phyloP scores from a whole-genome alignment of 2,113 vertebrate species.

The Cygnus atratus region DNA sequence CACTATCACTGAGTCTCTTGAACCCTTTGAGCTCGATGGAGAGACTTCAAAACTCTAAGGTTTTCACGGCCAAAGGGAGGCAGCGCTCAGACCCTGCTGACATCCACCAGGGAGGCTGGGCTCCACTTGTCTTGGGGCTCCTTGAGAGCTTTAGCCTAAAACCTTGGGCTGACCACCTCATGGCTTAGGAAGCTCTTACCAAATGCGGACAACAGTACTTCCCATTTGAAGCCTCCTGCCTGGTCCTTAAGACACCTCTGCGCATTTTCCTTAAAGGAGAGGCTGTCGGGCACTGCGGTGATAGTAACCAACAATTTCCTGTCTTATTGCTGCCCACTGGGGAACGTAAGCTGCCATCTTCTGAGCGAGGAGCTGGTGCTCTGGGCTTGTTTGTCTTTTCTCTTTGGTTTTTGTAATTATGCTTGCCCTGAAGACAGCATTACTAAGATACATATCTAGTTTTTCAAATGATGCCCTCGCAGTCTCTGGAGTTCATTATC shows the following conservation, averaged over 20 bases:
- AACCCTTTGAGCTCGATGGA: neutral
- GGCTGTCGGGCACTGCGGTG: neutral
- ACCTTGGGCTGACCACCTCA: neutral
- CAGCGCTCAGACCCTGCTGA: neutral
- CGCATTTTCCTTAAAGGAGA: neutral
- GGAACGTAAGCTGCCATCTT: neutral
- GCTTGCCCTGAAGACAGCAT: neutral
- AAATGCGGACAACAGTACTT: neutral
- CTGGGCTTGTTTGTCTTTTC: neutral
- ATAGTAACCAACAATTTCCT: neutral
- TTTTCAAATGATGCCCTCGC: neutral
- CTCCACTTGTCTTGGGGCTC: neutral
- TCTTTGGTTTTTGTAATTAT: conserved; percentile 1
- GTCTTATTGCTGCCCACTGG: neutral
- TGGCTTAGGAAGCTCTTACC: neutral
- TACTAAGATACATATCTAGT: neutral
- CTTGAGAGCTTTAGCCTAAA: neutral
- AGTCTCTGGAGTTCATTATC: neutral
- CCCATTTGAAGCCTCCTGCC: neutral
- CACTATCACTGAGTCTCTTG: neutral
- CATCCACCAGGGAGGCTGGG: neutral
- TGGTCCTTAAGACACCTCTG: neutral
- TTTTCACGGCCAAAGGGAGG: neutral
- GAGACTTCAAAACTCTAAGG: neutral
- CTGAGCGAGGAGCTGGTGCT: neutral